phyloP scores from a whole-genome alignment of 1,140 invertebrate species.

The Drosophila orosa region DNA sequence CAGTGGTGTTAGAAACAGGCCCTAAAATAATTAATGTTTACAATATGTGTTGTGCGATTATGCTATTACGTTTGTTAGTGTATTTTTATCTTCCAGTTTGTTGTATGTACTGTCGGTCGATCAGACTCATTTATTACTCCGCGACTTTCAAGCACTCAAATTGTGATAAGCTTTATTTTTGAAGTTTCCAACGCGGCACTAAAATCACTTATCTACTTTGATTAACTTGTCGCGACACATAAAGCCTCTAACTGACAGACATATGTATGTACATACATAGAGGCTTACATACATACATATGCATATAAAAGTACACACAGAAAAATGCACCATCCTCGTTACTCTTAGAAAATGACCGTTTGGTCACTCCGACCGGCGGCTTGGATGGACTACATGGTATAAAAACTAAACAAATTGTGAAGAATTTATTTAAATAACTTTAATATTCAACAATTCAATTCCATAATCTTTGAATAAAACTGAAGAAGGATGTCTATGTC shows the following conservation, averaged over 20 bases:
- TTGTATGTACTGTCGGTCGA: constrained; percentile 24
- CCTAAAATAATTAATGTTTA: background rate
- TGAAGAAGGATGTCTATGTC: too few species aligned
- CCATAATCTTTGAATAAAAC: too few species aligned
- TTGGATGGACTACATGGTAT: too few species aligned
- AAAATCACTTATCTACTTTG: constrained; percentile 29
- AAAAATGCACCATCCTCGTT: background rate
- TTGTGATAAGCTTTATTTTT: constrained; percentile 52
- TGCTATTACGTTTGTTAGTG: constrained; percentile 9
- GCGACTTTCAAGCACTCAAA: constrained; percentile 32
- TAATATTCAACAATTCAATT: too few species aligned
- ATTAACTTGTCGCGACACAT: constrained; percentile 35
- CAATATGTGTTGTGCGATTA: constrained; percentile 22
- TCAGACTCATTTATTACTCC: constrained; percentile 29
- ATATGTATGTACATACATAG: background rate
- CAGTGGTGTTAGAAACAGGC: background rate
- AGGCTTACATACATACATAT: background rate
- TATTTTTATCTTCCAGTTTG: constrained; percentile 40
- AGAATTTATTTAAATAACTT: too few species aligned
- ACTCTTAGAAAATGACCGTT: background rate
- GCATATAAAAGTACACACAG: too few species aligned
- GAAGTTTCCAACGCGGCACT: constrained; percentile 6
- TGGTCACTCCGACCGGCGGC: too few species aligned
- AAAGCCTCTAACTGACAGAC: background rate
- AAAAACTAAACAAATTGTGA: too few species aligned